Conservation (phyloP, 2,888 invertebrate genomes). For the Eupsilia transversa region DNA sequence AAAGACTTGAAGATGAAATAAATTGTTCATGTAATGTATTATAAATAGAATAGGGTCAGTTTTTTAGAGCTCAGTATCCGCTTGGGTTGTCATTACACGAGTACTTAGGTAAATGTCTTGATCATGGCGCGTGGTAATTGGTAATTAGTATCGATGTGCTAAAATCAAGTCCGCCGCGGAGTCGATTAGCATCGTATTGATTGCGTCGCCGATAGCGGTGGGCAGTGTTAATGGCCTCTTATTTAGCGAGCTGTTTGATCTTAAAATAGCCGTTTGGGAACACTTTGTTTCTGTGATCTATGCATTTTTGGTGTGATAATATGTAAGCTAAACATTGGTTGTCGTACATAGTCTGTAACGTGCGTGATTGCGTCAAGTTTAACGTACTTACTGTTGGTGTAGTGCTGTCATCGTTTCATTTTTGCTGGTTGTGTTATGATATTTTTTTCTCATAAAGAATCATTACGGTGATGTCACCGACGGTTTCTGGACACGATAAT, state of each 20-base stretch:
- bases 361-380: slow-evolving; percentile 82
- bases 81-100: slow-evolving; percentile 40
- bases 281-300: slow-evolving; percentile 84
- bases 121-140: slow-evolving; percentile 81
- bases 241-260: slow-evolving; percentile 83
- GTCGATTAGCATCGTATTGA: slow-evolving; percentile 84
- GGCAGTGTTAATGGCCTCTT: slow-evolving; percentile 84
- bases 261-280: slow-evolving; percentile 82
- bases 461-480: slow-evolving; percentile 85
- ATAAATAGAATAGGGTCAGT: slow-evolving; percentile 20
- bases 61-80: slow-evolving; percentile 26
- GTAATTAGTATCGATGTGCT: slow-evolving; percentile 86
- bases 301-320: slow-evolving; percentile 86
- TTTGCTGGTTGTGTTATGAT: slow-evolving; percentile 79
- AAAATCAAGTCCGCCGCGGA: slow-evolving; percentile 81
- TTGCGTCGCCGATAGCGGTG: slow-evolving; percentile 80
- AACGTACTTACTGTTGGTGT: slow-evolving; percentile 77
- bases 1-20: slow-evolving; percentile 9
- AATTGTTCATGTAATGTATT: slow-evolving; percentile 4
- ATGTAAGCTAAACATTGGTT: slow-evolving; percentile 75
- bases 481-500: slow-evolving; percentile 84
- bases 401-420: slow-evolving; percentile 84
- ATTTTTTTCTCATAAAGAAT: slow-evolving; percentile 81
- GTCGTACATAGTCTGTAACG: slow-evolving; percentile 72
- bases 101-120: slow-evolving; percentile 73